Base-by-base conservation (phyloP, 2,888 invertebrate genomes). In the Nemotelus pantherinus region DNA sequence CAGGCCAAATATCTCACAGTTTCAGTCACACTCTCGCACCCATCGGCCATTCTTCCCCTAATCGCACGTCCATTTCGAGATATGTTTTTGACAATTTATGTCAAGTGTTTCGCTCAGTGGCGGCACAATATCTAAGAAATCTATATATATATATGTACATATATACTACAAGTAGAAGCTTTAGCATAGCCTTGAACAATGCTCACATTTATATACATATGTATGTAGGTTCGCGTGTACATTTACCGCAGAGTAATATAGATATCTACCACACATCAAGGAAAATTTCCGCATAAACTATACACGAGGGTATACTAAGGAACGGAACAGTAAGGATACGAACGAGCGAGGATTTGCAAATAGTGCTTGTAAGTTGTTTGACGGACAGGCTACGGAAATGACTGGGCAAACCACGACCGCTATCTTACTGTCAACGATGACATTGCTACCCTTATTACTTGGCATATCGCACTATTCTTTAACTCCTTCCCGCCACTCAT, bases 331-430 rank as follows among this genome's bases (percentile, higher is more conserved):
- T 53, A 50, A 45, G 48, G 47, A 43, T 43, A 43, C 9, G 47
- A 41, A 55, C 43, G 70, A 53, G 48, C 63, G 60, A 74, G 44
- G 41, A 74, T 63, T 60, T 39, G 63, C 48, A 63, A 48, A 48
- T 44, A 74, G 48, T n/a, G 60, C 70, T 55, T 2, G 43, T 25
- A 41, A 43, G 60, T 63, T n/a, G 53, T 74, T 74, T 74, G 74
- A 74, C 74, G 60, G 74, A 74, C 74, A 74, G 74, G 74, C 74
- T 63, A 74, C 74, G 74, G 74, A 74, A 74, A 74, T 74, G 74
- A 74, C 50, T 60, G 74, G 63, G 50, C 39, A 60, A 48, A 60
- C 74, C 63, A 74, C 74, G 74, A 74, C 74, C 74, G 74, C 63
- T 74, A 74, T 74, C 74, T 74, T 74, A 74, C 45, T 74, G 57